Evolutionary conservation across 92 coral and sea anemone species (phyloP).

Genomic region (Anthopleura xanthogrammica): DNA sequence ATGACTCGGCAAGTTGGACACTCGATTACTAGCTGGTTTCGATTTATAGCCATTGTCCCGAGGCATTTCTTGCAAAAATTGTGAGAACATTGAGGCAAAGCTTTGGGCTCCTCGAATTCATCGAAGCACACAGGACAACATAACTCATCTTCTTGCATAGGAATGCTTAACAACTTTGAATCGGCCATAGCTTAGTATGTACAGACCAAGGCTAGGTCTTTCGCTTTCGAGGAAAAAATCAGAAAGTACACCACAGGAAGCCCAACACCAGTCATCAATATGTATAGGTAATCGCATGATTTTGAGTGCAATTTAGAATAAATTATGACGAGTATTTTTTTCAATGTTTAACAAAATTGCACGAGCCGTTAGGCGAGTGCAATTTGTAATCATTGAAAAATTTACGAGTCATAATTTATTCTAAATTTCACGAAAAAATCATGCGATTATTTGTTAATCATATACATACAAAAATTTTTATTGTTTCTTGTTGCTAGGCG

Average conservation of each 20-base stretch:
- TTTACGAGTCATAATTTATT: no score
- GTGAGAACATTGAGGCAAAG: slow-evolving; percentile 48
- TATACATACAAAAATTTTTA: no score
- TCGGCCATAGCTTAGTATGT: background rate
- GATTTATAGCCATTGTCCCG: slow-evolving; percentile 27
- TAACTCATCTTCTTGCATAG: slow-evolving; percentile 28
- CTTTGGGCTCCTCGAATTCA: slow-evolving; percentile 54
- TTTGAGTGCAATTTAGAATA: background rate
- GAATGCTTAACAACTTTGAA: background rate
- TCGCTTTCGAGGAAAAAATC: background rate
- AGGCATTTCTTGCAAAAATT: slow-evolving; percentile 46
- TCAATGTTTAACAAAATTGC: no score
- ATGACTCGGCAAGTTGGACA: slow-evolving; percentile 49
- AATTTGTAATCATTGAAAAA: no score
- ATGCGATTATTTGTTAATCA: no score
- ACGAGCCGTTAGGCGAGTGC: no score
- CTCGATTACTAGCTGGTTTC: background rate
- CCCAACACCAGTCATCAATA: background rate
- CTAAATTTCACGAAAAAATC: no score
- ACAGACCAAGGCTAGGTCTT: background rate
- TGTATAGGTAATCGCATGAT: background rate
- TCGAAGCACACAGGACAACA: slow-evolving; percentile 55
- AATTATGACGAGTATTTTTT: no score
- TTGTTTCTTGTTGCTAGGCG: no score
- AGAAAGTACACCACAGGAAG: background rate